phyloP scores from a whole-genome alignment of 2,888 invertebrate species.

The Tricholauxania praeusta region DNA sequence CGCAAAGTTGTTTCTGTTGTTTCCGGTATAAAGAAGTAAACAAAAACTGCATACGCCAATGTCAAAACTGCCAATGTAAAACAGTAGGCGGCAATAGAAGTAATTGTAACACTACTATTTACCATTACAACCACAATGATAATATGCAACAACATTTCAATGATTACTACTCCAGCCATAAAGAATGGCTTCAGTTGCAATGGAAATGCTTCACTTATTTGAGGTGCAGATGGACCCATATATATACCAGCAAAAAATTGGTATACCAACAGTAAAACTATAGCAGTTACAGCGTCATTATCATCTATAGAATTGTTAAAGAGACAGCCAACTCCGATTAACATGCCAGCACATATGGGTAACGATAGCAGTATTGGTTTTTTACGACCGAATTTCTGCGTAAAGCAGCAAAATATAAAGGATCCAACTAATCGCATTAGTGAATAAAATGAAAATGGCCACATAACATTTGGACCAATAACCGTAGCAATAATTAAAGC shows the following conservation, averaged over 20 bases:
- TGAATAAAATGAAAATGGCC: not conserved
- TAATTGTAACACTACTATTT: not conserved
- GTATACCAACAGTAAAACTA: not conserved
- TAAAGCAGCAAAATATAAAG: not conserved
- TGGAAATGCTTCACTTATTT: slow-evolving; percentile 20
- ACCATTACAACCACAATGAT: not conserved
- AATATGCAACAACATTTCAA: slow-evolving; percentile 10
- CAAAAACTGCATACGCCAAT: not conserved
- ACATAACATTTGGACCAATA: not conserved
- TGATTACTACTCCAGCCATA: not conserved
- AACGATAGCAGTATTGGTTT: not conserved
- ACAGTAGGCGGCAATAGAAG: not conserved
- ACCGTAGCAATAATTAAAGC: not conserved
- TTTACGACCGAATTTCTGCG: not conserved
- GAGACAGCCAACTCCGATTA: not conserved
- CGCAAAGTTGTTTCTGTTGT: not conserved
- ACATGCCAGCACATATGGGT: not conserved
- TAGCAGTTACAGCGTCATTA: not conserved
- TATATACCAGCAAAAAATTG: slow-evolving; percentile 13
- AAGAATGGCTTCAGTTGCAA: not conserved
- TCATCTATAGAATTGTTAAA: not conserved
- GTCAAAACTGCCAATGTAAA: not conserved
- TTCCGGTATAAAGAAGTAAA: slow-evolving; percentile 7
- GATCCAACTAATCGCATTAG: not conserved
- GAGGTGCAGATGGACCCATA: not conserved